Evolutionary conservation across 2,888 invertebrate genomes (phyloP).

Genomic region (Dorcus parallelipipedus): DNA sequence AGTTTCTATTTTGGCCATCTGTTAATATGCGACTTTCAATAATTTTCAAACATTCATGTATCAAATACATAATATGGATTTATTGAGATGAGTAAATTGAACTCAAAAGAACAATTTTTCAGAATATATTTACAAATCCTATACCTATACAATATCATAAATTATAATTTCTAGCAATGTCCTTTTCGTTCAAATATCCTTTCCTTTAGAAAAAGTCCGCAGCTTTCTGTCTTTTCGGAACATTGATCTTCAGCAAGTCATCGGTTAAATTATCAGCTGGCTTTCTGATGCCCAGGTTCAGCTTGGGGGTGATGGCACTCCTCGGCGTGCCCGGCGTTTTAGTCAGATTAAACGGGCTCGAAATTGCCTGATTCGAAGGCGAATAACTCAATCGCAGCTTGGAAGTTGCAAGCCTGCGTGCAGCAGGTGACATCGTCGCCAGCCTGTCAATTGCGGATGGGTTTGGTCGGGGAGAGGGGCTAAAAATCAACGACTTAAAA

Average conservation of each 20-base stretch:
- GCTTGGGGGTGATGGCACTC: constrained; percentile 47
- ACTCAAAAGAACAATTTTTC: too few relatives aligned
- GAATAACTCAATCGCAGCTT: constrained; percentile 49
- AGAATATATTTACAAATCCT: too few relatives aligned
- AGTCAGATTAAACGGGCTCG: constrained; percentile 44
- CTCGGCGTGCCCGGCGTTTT: constrained; percentile 40
- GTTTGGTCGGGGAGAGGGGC: constrained; percentile 56
- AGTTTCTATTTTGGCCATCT: too few relatives aligned
- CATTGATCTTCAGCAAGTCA: constrained; percentile 76
- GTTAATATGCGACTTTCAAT: too few relatives aligned
- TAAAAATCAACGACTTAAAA: constrained; percentile 31
- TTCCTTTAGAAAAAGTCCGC: constrained; percentile 69
- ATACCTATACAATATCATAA: too few relatives aligned
- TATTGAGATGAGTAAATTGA: too few relatives aligned
- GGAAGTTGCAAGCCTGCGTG: constrained; percentile 77
- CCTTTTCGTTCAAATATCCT: too few relatives aligned
- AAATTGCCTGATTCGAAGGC: constrained; percentile 50
- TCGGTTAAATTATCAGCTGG: constrained; percentile 65
- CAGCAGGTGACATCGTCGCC: constrained; percentile 93
- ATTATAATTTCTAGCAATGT: too few relatives aligned
- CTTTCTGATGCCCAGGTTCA: constrained; percentile 50
- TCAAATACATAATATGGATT: too few relatives aligned
- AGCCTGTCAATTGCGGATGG: constrained; percentile 72
- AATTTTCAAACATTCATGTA: too few relatives aligned
- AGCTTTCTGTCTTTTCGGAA: constrained; percentile 71